phyloP scores from a whole-genome alignment of 2,888 invertebrate genomes.

The Elysia crispata region DNA sequence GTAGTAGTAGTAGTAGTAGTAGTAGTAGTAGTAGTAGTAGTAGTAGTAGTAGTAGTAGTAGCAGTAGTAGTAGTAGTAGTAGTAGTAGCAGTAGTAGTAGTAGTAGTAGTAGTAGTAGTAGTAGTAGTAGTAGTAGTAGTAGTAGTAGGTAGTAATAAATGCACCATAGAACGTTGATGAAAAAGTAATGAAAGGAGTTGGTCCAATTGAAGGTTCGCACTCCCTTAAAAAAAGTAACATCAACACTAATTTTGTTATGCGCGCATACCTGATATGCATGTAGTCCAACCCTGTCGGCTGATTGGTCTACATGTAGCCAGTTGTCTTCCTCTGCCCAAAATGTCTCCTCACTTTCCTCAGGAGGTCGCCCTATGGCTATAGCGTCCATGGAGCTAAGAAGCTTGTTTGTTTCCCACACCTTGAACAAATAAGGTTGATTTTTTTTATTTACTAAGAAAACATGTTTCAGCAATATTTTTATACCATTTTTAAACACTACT shows the following conservation, averaged over 20 bases:
- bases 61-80: constrained; percentile 20
- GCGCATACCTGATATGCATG: constrained; percentile 60
- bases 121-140: constrained; percentile 9
- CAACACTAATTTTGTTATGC: too few relatives aligned
- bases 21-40: constrained; percentile 15
- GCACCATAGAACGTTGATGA: too few relatives aligned
- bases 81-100: constrained; percentile 20
- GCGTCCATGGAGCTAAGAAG: constrained; percentile 69
- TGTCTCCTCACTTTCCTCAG: constrained; percentile 63
- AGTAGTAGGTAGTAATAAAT: too few relatives aligned
- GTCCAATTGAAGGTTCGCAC: neutral
- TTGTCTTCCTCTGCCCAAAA: constrained; percentile 54
- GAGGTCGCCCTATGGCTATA: constrained; percentile 71
- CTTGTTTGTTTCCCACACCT: constrained; percentile 69
- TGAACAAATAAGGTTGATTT: too few relatives aligned
- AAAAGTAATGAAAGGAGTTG: neutral
- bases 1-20: neutral
- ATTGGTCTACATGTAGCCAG: constrained; percentile 71
- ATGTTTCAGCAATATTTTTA: too few relatives aligned
- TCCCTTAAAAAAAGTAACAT: too few relatives aligned
- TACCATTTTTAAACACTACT: too few relatives aligned
- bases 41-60: neutral
- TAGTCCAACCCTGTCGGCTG: constrained; percentile 61
- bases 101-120: neutral
- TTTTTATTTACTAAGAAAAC: too few relatives aligned